Evolutionary conservation across 2,797 vertebrate species (phyloP), one percentile per base, ranked within the genome.

Genomic region (Acrossocheilus fasciatus): DNA sequence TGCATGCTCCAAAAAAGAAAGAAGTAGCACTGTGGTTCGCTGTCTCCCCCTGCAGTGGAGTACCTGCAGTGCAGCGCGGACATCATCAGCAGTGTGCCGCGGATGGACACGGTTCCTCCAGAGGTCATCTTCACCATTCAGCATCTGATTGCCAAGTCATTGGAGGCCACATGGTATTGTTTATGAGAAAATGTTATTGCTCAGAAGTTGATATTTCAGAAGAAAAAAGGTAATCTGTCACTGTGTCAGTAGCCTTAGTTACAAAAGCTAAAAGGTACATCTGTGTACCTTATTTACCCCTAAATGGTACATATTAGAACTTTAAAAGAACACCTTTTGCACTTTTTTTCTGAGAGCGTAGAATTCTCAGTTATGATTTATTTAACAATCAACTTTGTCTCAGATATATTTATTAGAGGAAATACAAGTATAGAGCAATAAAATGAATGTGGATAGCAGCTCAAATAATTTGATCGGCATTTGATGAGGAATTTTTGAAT

Each of bases 131-230:
- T 92, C 14, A 64, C 66, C 12, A 90, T 93, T 50, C 94, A 95
- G 86, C 2, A 75, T 69, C 83, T 73, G 6, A 86, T 95, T 57
- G 72, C 92, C 88, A 93, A 91, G 74, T 81, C 85, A 50, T 50
- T 95, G 84, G 92, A 93, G 81, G 89, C 92, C 18, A 84, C 2
- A 81, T 95, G 93, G 94, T 94, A 87, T 47, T 76, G 39, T 52
- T 77, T 52, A 41, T 59, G 3, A 5, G 39, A 11, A 26, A 5
- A 41, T 43, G 34, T 1, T 7, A 23, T 23, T 77, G 17, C 74
- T 23, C 20, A 78, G 26, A 75, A 2, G 10, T 52, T 50, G 43
- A 45, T 11, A 34, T 52, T 52, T 75, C 20, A 59, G 23, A 34
- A 66, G 26, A 66, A 30, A 66, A 12, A 6, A 6, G 62, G 4